Evolutionary conservation across 2,113 vertebrate species (phyloP).

Genomic region (Sceloporus tristichus): DNA sequence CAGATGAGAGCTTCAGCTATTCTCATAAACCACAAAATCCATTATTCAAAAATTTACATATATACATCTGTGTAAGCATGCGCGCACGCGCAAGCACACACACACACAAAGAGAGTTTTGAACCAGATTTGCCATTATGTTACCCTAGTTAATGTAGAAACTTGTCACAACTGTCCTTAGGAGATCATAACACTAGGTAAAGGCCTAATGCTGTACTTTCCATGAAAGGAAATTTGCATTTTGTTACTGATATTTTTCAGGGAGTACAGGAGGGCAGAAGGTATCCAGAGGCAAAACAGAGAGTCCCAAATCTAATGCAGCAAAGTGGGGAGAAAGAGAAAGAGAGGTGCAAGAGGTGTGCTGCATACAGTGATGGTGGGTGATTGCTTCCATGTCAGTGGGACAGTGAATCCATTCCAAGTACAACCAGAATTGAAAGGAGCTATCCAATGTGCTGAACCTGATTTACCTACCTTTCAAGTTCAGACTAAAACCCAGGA

Average conservation of each 20-base stretch:
- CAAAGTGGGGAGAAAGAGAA: neutral
- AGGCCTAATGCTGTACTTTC: neutral
- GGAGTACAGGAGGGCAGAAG: neutral
- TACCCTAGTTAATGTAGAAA: conserved; percentile 28
- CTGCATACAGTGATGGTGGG: neutral
- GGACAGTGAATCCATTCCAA: too few relatives aligned
- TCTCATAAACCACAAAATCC: conserved; percentile 62
- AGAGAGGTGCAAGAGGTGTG: neutral
- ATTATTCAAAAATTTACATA: conserved; percentile 70
- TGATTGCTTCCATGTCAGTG: too few relatives aligned
- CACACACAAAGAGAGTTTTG: conserved; percentile 46
- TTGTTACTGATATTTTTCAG: neutral
- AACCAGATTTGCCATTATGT: conserved; percentile 8
- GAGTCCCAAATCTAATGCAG: neutral
- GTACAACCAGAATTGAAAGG: too few relatives aligned
- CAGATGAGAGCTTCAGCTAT: conserved; percentile 17
- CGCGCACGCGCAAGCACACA: conserved; percentile 29
- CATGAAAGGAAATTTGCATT: neutral
- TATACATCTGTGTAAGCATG: conserved; percentile 52
- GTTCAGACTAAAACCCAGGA: too few relatives aligned
- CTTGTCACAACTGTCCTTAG: neutral
- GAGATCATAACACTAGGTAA: neutral
- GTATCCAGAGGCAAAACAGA: neutral
- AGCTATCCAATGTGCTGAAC: too few relatives aligned
- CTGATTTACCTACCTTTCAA: too few relatives aligned